Base-by-base conservation (phyloP, 2,113 vertebrate genomes). In the Ornithorhynchus anatinus region DNA sequence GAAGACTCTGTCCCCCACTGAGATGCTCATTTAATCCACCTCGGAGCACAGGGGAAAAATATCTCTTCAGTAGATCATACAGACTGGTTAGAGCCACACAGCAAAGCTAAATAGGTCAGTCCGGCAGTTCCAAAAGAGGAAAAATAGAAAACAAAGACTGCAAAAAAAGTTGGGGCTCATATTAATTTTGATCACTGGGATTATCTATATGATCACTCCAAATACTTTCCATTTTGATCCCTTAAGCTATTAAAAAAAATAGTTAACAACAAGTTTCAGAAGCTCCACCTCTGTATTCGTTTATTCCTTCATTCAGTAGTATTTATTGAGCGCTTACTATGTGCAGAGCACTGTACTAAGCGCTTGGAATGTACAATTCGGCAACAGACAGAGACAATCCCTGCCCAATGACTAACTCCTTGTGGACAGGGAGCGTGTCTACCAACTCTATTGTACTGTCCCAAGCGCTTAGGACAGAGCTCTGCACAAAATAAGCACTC, bases 21-120 rank as follows among this genome's bases (percentile, higher is more conserved):
- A 60, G 68, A 73, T 19, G 31, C 19, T 66, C 64, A 71, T 71
- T 63, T 64, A 43, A 66, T 65, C 25, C 45, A 19, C 29, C 58
- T 72, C 52, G 53, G 40, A 67, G 32, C 31, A 69, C 29, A 73
- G 53, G 74, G 57, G 19, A 5, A 63, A 82, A 78, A 68, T 8
- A 56, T 15, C 50, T 45, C 69, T 48, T 7, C 4, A 59, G 35
- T 2, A 75, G 47, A 77, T 64, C 31, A 45, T 14, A 81, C 14
- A 73, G 71, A 80, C 1, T 48, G 27, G 35, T 75, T 51, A 77
- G 75, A 43, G 59, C 44, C 59, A 51, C 56, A 52, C 20, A 3
- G 1, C 22, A 10, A 25, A 56, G 0, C 0, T 65, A 29, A 66
- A 68, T 29, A 58, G 25, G 23, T 36, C 12, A 70, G 36, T 75